phyloP scores from a whole-genome alignment of 2,797 vertebrate species.

The Eospalax fontanierii region DNA sequence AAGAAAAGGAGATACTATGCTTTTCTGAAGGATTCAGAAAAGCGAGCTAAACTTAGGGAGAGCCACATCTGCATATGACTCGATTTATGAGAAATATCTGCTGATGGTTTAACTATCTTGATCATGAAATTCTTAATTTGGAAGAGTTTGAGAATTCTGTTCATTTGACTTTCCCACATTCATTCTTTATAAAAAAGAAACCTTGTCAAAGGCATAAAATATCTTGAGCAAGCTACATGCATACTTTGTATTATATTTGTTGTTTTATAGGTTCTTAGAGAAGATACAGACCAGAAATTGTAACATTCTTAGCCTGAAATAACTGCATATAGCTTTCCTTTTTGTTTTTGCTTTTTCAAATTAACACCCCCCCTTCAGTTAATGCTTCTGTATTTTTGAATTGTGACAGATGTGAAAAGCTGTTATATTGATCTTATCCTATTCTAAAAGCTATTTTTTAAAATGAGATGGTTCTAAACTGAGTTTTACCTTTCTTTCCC shows the following conservation, averaged over 20 bases:
- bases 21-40: too few species aligned
- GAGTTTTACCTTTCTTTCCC: slow-evolving; percentile 76
- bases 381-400: not conserved
- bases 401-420: slow-evolving; percentile 34
- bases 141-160: slow-evolving; percentile 19
- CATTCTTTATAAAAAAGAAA: slow-evolving; percentile 13
- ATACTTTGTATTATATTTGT: not conserved
- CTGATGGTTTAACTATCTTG: not conserved
- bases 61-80: too few species aligned
- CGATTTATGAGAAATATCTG: too few species aligned
- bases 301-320: slow-evolving; percentile 18
- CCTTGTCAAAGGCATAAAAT: not conserved
- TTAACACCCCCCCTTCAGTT: not conserved
- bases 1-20: too few species aligned
- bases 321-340: not conserved
- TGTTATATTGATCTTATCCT: not conserved
- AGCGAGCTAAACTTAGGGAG: too few species aligned
- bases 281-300: not conserved
- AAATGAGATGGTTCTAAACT: not conserved
- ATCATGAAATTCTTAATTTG: slow-evolving; percentile 12
- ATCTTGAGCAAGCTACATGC: not conserved
- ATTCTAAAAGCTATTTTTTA: slow-evolving; percentile 34
- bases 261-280: not conserved
- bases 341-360: too few species aligned
- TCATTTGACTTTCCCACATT: slow-evolving; percentile 7